Percentiles rank a stretch among this genome's conserved stretches.
These are phyloP conservation scores for Lineus longissimus DNA, from an alignment of 1,140 invertebrate species.

Conservation along the genomic window DNA sequence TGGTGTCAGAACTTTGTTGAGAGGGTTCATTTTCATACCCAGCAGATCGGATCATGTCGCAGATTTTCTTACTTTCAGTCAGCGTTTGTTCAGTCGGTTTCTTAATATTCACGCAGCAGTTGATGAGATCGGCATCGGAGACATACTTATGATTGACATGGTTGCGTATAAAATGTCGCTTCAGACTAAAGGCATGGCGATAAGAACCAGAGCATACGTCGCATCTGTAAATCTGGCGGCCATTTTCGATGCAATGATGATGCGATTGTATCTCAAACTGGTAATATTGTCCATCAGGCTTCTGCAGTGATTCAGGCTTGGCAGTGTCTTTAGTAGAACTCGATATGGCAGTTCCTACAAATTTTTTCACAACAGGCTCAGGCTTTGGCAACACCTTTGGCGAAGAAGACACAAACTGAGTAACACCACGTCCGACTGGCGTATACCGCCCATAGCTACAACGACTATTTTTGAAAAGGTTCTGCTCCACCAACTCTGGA, in stretches of 20 bases:
- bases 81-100: no score
- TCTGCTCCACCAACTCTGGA: neutral
- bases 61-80: no score
- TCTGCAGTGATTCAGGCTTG: neutral
- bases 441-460: neutral
- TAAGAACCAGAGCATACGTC: slow-evolving; percentile 58
- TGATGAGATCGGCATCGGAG: slow-evolving; percentile 49
- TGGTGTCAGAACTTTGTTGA: no score
- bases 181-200: slow-evolving; percentile 58
- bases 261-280: slow-evolving; percentile 30
- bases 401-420: neutral
- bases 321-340: neutral
- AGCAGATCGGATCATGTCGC: no score
- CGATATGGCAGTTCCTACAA: no score
- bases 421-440: neutral
- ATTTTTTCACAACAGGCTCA: no score
- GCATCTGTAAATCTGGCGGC: slow-evolving; percentile 55
- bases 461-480: neutral
- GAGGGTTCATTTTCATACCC: no score
- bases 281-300: slow-evolving; percentile 30
- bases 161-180: slow-evolving; percentile 58
- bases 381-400: no score
- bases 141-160: slow-evolving; percentile 59
- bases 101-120: slow-evolving; percentile 41
- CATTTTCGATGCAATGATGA: slow-evolving; percentile 29